A percentile compares a stretch with the other conserved stretches of the same genome.
phyloP scores from a whole-genome alignment of 1,140 invertebrate genomes.

The Anthonomus grandis region DNA sequence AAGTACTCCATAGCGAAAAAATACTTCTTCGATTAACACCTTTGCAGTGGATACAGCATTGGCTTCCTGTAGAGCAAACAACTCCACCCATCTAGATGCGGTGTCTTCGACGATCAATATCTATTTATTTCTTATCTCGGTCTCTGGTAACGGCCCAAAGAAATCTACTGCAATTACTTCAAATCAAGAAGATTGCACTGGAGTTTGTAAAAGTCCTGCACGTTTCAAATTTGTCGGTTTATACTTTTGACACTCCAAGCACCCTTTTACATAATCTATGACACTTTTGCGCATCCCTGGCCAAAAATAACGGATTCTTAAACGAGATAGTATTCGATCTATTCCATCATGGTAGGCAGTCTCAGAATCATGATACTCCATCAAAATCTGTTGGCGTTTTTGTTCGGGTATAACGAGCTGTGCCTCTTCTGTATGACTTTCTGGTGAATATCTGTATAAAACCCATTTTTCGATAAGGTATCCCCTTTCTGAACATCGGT shows the following conservation, averaged over 20 bases:
- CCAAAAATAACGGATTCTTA: slow-evolving; percentile 16
- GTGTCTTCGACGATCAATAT: slow-evolving; percentile 32
- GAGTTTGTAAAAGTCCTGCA: slow-evolving; percentile 36
- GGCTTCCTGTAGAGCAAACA: slow-evolving; percentile 26
- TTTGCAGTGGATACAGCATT: slow-evolving; percentile 25
- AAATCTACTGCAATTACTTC: slow-evolving; percentile 40
- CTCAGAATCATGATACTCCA: slow-evolving; percentile 34
- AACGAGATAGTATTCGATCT: slow-evolving; percentile 29
- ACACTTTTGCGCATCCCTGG: slow-evolving; percentile 8
- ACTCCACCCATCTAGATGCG: slow-evolving; percentile 29
- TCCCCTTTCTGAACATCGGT: slow-evolving; percentile 21
- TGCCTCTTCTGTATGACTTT: slow-evolving; percentile 10
- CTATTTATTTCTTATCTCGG: slow-evolving; percentile 21
- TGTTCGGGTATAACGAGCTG: not conserved
- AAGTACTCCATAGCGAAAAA: slow-evolving; percentile 27
- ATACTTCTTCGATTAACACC: no score
- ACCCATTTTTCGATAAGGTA: slow-evolving; percentile 4
- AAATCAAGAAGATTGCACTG: slow-evolving; percentile 28
- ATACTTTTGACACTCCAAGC: slow-evolving; percentile 13
- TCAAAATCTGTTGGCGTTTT: slow-evolving; percentile 14
- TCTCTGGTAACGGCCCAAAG: slow-evolving; percentile 25
- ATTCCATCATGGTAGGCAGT: slow-evolving; percentile 38
- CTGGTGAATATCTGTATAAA: not conserved
- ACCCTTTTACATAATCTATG: slow-evolving; percentile 8
- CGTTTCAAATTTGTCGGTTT: slow-evolving; percentile 25